Evolutionary conservation across 2,113 vertebrate species (phyloP).

Genomic region (Anoplopoma fimbria): DNA sequence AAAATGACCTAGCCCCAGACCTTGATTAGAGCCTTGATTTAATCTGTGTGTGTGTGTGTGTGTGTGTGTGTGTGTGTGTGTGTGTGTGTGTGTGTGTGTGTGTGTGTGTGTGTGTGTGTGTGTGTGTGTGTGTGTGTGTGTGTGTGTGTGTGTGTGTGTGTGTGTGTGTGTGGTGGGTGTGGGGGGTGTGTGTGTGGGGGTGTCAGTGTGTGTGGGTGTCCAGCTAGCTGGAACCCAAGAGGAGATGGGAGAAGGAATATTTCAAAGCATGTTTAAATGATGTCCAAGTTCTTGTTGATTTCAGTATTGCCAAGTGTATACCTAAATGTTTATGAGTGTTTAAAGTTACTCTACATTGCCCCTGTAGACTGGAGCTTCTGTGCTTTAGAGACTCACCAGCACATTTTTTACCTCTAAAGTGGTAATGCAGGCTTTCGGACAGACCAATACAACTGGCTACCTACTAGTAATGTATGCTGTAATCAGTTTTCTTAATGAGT

Average conservation of each 20-base stretch:
- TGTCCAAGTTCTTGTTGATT: neutral
- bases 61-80: neutral
- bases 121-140: neutral
- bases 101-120: neutral
- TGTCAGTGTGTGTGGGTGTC: neutral
- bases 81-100: neutral
- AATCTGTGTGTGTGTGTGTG: neutral
- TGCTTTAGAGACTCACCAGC: neutral
- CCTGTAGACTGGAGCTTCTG: slow-evolving; percentile 1
- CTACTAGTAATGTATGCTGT: neutral
- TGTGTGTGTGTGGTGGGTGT: neutral
- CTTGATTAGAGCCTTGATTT: slow-evolving; percentile 29
- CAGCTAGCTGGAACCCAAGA: neutral
- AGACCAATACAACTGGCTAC: neutral
- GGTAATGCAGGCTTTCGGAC: neutral
- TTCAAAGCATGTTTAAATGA: slow-evolving; percentile 5
- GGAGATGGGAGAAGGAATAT: neutral
- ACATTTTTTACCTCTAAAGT: neutral
- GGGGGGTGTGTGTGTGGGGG: neutral
- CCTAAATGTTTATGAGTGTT: neutral
- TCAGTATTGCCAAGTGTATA: neutral
- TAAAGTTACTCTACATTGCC: neutral
- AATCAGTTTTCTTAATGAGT: slow-evolving; percentile 5
- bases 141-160: neutral
- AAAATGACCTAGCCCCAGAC: slow-evolving; percentile 35